Percentiles rank a stretch among this genome's conserved stretches.
Evolutionary conservation across 2,888 invertebrate genomes (phyloP).

Genomic region (Malthinus flaveolus): DNA sequence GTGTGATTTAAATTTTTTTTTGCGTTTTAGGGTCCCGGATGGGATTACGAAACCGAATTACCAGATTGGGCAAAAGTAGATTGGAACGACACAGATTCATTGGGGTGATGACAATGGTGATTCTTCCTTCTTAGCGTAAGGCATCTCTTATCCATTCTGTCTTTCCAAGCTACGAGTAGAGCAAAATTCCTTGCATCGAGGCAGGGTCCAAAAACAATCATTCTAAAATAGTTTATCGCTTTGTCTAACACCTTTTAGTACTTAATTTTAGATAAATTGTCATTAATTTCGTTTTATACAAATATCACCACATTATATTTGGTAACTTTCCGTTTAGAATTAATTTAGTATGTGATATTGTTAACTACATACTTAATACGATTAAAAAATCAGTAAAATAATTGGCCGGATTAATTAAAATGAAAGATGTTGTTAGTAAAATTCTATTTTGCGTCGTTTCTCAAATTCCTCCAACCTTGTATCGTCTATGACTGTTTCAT

Average conservation of each 20-base stretch:
- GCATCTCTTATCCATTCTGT: conserved; percentile 51
- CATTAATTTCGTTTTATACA: not conserved
- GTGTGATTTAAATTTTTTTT: not conserved
- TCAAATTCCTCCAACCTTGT: not conserved
- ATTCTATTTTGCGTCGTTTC: not conserved
- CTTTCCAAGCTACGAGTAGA: conserved; percentile 46
- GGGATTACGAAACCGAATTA: conserved; percentile 90
- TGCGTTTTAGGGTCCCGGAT: conserved; percentile 78
- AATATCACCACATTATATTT: not conserved
- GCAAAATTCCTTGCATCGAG: conserved; percentile 37
- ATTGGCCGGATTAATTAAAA: no score
- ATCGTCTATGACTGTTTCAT: conserved; percentile 18
- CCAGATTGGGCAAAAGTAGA: conserved; percentile 91
- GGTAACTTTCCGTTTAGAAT: not conserved
- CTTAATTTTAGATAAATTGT: conserved; percentile 10
- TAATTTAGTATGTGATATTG: not conserved
- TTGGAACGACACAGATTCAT: conserved; percentile 74
- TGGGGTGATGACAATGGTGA: conserved; percentile 46
- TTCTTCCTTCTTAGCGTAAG: conserved; percentile 40
- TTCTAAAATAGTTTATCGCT: conserved; percentile 28
- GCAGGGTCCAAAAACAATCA: conserved; percentile 52
- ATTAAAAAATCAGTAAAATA: no score
- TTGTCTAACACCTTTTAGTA: conserved; percentile 21
- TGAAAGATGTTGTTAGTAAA: no score
- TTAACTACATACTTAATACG: not conserved